phyloP scores from a whole-genome alignment of 2,888 invertebrate species.

The Lamellibrachia satsuma region DNA sequence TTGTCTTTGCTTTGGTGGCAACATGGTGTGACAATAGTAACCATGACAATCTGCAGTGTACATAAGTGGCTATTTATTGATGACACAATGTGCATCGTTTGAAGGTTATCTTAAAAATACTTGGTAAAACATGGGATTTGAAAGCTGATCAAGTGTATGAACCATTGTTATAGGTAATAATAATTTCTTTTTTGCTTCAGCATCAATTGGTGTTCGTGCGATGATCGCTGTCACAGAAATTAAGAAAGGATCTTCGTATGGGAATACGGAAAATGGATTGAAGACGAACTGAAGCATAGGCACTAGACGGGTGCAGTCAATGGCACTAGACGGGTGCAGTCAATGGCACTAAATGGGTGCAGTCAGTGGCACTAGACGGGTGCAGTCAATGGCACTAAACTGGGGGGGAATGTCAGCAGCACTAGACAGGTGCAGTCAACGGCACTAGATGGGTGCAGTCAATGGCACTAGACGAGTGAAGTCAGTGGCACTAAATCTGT shows the following conservation, averaged over 20 bases:
- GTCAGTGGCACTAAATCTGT: too few relatives aligned
- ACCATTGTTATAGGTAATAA: conserved; percentile 24
- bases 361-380: too few relatives aligned
- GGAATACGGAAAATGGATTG: conserved; percentile 38
- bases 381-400: too few relatives aligned
- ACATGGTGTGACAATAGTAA: too few relatives aligned
- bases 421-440: neutral
- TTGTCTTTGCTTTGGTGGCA: too few relatives aligned
- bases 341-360: too few relatives aligned
- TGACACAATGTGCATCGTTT: neutral
- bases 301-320: neutral
- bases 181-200: conserved; percentile 50
- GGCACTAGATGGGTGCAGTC: too few relatives aligned
- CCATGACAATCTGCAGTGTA: too few relatives aligned
- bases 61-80: neutral
- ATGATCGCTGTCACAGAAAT: conserved; percentile 59
- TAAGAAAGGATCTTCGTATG: conserved; percentile 57
- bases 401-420: too few relatives aligned
- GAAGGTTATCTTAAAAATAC: neutral
- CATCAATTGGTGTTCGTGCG: conserved; percentile 47
- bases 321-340: neutral
- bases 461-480: too few relatives aligned
- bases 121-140: neutral
- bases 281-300: neutral
- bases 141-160: neutral